Conservation (phyloP, 2,797 vertebrate genomes). For the Taenioides sp. region DNA sequence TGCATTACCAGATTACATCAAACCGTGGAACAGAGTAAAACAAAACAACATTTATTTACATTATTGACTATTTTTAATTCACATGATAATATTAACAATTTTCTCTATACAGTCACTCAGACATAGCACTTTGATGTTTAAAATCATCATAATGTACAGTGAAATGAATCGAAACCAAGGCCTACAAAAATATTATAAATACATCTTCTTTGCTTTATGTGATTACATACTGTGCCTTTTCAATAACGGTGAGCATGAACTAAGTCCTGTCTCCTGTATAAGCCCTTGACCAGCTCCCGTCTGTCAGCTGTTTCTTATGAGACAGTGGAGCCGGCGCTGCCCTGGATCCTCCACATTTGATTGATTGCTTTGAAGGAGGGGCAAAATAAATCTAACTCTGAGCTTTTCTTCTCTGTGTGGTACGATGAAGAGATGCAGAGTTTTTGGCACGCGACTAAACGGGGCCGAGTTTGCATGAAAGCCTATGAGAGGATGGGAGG, state of each 20-base stretch:
- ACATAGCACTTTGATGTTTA: not conserved
- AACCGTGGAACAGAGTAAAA: too few species aligned
- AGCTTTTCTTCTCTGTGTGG: conserved; percentile 29
- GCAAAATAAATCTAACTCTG: conserved; percentile 43
- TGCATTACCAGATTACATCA: too few species aligned
- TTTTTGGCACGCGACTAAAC: conserved; percentile 44
- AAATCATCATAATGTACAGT: not conserved
- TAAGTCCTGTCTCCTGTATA: conserved; percentile 15
- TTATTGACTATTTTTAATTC: too few species aligned
- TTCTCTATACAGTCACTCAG: too few species aligned
- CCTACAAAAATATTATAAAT: not conserved
- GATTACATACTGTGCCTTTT: not conserved
- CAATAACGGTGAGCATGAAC: not conserved
- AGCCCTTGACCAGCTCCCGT: conserved; percentile 34
- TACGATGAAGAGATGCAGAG: conserved; percentile 22
- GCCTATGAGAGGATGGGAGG: conserved; percentile 38
- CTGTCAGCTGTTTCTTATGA: conserved; percentile 30
- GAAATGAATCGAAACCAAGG: not conserved
- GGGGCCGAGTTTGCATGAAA: conserved; percentile 41
- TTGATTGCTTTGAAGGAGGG: conserved; percentile 40
- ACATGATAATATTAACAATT: too few species aligned
- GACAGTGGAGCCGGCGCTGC: conserved; percentile 8
- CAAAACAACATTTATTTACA: too few species aligned
- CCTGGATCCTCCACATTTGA: conserved; percentile 29
- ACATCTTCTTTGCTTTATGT: not conserved